These are phyloP conservation scores for Bombus breviceps DNA, from an alignment of 1,140 invertebrate species.

Conservation along the genomic window DNA sequence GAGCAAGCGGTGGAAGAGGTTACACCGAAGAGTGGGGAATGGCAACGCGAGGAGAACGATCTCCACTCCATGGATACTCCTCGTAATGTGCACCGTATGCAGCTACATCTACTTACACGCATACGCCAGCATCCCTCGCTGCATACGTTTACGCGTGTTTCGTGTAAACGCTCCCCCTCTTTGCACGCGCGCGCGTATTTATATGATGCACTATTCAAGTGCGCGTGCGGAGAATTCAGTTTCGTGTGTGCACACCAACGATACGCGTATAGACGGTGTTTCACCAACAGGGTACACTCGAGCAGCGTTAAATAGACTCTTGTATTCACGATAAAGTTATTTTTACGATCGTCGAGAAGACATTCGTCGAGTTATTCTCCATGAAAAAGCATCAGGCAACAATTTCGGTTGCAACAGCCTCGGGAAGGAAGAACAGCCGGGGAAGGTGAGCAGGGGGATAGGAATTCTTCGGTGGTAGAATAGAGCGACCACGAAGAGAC, in stretches of 20 bases:
- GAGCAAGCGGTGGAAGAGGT: conserved; percentile 50
- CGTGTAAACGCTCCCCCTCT: background rate
- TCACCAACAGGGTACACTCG: background rate
- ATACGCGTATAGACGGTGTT: background rate
- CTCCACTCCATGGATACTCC: conserved; percentile 37
- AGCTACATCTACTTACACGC: conserved; percentile 17
- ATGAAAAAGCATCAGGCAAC: background rate
- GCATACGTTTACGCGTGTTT: conserved; percentile 14
- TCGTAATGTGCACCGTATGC: conserved; percentile 41
- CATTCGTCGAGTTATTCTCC: background rate
- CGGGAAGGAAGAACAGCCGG: too few relatives aligned
- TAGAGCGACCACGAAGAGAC: background rate
- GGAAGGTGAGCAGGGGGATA: too few relatives aligned
- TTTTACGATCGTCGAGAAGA: background rate
- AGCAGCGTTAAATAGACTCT: background rate
- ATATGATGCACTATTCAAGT: conserved; percentile 34
- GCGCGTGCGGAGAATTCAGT: conserved; percentile 45
- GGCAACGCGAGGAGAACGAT: conserved; percentile 41
- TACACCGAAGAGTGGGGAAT: conserved; percentile 39
- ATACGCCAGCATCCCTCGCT: background rate
- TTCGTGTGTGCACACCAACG: conserved; percentile 4
- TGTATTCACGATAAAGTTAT: background rate
- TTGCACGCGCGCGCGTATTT: conserved; percentile 6
- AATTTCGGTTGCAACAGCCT: background rate
- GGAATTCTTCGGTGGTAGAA: too few relatives aligned